Conservation (phyloP, 2,888 invertebrate species). For the Temnothorax unifasciatus region DNA sequence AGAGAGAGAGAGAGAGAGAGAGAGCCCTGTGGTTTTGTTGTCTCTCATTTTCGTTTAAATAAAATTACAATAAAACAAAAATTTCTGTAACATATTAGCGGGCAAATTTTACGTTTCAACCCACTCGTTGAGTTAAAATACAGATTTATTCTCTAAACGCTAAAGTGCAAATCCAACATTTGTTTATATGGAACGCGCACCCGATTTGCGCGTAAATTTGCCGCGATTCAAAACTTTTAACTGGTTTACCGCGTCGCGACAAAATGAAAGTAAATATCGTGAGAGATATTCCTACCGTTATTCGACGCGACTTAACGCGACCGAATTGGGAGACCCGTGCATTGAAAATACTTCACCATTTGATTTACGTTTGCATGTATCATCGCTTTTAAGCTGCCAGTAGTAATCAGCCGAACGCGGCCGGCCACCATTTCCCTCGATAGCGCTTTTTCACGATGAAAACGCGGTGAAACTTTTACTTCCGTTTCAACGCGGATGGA, state of each 20-base stretch:
- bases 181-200: conserved; percentile 36
- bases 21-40: neutral
- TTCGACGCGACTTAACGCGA: conserved; percentile 53
- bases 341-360: conserved; percentile 57
- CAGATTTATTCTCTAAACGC: conserved; percentile 33
- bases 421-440: conserved; percentile 50
- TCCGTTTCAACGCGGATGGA: conserved; percentile 40
- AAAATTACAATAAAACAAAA: conserved; percentile 2
- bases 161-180: conserved; percentile 45
- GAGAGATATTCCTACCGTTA: conserved; percentile 50
- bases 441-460: conserved; percentile 50
- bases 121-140: conserved; percentile 9
- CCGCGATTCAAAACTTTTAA: conserved; percentile 53
- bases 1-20: neutral
- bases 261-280: conserved; percentile 57
- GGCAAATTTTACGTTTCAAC: conserved; percentile 10
- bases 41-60: conserved; percentile 1
- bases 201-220: conserved; percentile 51
- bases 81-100: conserved; percentile 9
- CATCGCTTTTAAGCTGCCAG: conserved; percentile 57
- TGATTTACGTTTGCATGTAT: conserved; percentile 58
- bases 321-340: conserved; percentile 14
- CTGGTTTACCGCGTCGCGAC: conserved; percentile 44
- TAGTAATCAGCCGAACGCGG: conserved; percentile 52
- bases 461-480: conserved; percentile 55